Base-by-base conservation (phyloP, 1,140 invertebrate species). In the Drosophila funebris region DNA sequence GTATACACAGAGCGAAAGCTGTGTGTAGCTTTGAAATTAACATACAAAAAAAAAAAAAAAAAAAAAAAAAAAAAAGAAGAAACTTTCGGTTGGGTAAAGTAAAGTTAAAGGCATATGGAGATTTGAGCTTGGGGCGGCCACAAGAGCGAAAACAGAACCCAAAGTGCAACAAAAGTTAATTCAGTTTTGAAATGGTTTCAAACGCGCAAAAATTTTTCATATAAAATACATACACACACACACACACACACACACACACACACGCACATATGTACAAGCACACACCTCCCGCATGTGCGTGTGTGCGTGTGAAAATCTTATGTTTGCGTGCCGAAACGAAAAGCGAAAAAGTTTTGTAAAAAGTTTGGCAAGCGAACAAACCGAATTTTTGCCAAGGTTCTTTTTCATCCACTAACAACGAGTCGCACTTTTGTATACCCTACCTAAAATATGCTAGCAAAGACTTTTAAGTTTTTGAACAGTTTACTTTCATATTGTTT, bases 101-200 rank as follows among this genome's bases (percentile, higher is more conserved):
- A 13, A 16, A 8, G 24, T 16, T 29, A 11, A 37, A 14, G 43
- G 44, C 73, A 67, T 76, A 76, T 76, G 73, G 66, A 66, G 61
- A 83, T 60, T 66, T 78, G 44, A 50, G 67, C 52, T 70, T 20
- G 14, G 29, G 57, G 72, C 53, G 46, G 53, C 60, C 60, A 33
- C 53, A 72, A 54, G 64, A 50, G 33, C 36, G 29, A 46, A 56
- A 54, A 57, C 75, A 41, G 54, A 60, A 53, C 43, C 67, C 62
- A 73, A 84, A 84, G 80, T 84, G 80, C 76, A 84, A 76, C 81
- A 85, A 84, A 84, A 85, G 80, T 84, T 84, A 84, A 85, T 80
- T 85, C 76, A 70, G 76, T 84, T 84, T 80, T 73, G 67, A 84
- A 84, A 80, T 80, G 80, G 73, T 85, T 80, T 78, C 20, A 60